phyloP scores from a whole-genome alignment of 30 jellyfish, hydroid and myxozoan genomes.

The Rhopilema esculentum region DNA sequence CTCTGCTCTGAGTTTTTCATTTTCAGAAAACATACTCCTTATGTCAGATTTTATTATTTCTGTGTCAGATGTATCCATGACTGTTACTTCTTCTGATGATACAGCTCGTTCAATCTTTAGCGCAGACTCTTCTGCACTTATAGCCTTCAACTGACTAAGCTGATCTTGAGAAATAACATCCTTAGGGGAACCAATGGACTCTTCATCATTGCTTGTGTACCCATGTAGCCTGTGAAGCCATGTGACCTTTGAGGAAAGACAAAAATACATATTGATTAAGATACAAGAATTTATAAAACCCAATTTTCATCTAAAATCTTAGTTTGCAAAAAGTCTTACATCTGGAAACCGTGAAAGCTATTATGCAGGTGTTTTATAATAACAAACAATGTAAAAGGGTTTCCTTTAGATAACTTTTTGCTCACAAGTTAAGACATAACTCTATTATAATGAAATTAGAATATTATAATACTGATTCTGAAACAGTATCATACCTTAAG shows the following conservation, averaged over 20 bases:
- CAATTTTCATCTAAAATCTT: too few relatives aligned
- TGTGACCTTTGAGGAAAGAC: not conserved
- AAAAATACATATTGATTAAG: too few relatives aligned
- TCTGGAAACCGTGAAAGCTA: too few relatives aligned
- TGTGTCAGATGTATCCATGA: not conserved
- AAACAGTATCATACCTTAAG: not conserved
- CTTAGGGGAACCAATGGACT: not conserved
- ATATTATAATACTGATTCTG: too few relatives aligned
- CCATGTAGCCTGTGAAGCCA: not conserved
- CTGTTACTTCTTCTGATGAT: not conserved
- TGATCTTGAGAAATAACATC: not conserved
- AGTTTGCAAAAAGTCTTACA: too few relatives aligned
- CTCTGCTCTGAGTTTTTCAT: slow-evolving; percentile 5
- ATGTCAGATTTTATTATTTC: not conserved
- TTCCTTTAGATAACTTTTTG: too few relatives aligned
- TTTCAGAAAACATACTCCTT: not conserved
- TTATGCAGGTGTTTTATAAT: too few relatives aligned
- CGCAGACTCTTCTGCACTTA: not conserved
- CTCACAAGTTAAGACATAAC: too few relatives aligned
- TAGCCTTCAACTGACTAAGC: not conserved
- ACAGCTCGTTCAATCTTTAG: not conserved
- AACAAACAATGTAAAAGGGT: too few relatives aligned
- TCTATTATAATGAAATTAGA: too few relatives aligned
- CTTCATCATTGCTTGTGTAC: not conserved
- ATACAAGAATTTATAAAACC: too few relatives aligned